A percentile compares a stretch with the other conserved stretches of the same genome.
Conservation (phyloP, 2,888 invertebrate species). For the Macroteleia sp. region DNA sequence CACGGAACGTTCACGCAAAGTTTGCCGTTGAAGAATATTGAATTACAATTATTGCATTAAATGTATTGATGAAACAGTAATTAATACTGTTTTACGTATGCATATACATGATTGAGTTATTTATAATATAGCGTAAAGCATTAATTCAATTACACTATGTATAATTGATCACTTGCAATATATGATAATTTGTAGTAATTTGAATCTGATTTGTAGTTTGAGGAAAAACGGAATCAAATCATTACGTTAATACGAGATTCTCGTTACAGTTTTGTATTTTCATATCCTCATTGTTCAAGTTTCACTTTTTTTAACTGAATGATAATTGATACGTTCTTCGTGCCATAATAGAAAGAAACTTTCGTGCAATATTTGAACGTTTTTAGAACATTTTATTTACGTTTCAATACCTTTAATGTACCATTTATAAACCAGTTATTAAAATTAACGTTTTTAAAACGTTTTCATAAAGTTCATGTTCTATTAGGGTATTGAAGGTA, state of each 20-base stretch:
- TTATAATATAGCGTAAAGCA: slow-evolving; percentile 50
- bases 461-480: no score
- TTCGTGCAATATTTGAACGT: no score
- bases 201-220: slow-evolving; percentile 42
- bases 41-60: slow-evolving; percentile 39
- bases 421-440: no score
- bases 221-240: slow-evolving; percentile 22
- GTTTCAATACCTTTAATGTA: no score
- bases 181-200: slow-evolving; percentile 53
- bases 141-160: slow-evolving; percentile 49
- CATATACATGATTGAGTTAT: slow-evolving; percentile 56
- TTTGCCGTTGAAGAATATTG: slow-evolving; percentile 26
- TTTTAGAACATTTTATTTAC: no score
- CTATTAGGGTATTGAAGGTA: no score
- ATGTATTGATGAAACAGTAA: slow-evolving; percentile 37
- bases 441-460: no score
- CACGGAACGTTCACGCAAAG: not conserved
- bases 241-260: not conserved
- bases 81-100: slow-evolving; percentile 49
- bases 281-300: not conserved
- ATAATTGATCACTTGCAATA: slow-evolving; percentile 50
- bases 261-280: slow-evolving; percentile 4
- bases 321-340: no score
- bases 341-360: no score
- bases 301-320: not conserved